A percentile compares a stretch with the other conserved stretches of the same genome.
phyloP scores from a whole-genome alignment of 2,888 invertebrate genomes.

The Cephus pulcher region DNA sequence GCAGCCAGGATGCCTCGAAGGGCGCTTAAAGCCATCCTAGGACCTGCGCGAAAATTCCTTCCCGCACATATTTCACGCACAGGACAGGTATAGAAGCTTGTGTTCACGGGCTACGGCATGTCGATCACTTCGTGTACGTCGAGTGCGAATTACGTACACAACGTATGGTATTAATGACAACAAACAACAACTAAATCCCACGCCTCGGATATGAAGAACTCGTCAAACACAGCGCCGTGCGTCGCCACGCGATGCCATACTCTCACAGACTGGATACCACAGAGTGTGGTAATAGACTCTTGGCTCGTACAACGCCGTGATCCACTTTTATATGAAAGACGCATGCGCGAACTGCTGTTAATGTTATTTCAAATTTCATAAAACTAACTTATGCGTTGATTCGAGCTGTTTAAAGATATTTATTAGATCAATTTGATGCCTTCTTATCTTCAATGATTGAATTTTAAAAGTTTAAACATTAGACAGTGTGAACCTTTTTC shows the following conservation, averaged over 20 bases:
- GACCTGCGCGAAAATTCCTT: not conserved
- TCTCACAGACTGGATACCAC: not conserved
- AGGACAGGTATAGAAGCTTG: not conserved
- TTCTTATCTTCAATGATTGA: not conserved
- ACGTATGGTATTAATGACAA: not conserved
- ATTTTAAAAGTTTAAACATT: not conserved
- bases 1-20: constrained; percentile 40
- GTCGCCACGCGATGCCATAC: not conserved
- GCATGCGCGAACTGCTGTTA: not conserved
- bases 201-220: not conserved
- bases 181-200: not conserved
- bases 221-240: not conserved
- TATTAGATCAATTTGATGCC: not conserved
- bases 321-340: not conserved
- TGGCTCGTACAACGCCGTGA: not conserved
- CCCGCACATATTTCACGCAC: not conserved
- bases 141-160: not conserved
- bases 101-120: not conserved
- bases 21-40: constrained; percentile 49
- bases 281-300: not conserved
- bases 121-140: not conserved
- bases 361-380: not conserved
- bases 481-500: not conserved
- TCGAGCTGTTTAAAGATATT: not conserved
- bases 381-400: not conserved